Conservation (phyloP, 2,113 vertebrate genomes). For the Ageneiosus marmoratus region DNA sequence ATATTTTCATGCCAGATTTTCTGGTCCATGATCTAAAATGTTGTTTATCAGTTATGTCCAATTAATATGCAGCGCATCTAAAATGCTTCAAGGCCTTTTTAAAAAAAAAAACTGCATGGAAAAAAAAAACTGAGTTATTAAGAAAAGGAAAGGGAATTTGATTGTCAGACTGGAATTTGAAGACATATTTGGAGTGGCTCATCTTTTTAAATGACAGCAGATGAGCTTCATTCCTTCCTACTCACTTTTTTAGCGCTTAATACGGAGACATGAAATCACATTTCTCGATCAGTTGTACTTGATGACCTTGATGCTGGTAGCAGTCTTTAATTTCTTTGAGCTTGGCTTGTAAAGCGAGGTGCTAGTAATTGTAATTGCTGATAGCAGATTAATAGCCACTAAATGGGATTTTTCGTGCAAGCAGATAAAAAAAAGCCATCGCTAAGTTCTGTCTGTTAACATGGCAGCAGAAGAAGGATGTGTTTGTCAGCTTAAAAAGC, state of each 20-base stretch:
- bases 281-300: constrained; percentile 11
- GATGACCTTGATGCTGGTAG: constrained; percentile 19
- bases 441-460: background rate
- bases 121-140: background rate
- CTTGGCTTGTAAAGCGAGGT: background rate
- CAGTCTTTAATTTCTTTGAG: background rate
- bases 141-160: background rate
- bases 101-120: constrained; percentile 18
- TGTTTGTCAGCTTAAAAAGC: background rate
- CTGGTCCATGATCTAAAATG: constrained; percentile 6
- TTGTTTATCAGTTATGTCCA: constrained; percentile 24
- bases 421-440: background rate
- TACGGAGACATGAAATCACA: background rate
- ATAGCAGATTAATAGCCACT: background rate
- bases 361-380: constrained; percentile 12
- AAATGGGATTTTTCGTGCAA: background rate
- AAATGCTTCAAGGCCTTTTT: constrained; percentile 63
- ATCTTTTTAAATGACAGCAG: constrained; percentile 6
- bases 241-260: background rate
- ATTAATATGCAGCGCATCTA: constrained; percentile 46
- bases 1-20: background rate
- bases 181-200: constrained; percentile 1
- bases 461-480: background rate
- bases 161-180: background rate
- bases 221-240: background rate